Evolutionary conservation across 2,888 invertebrate species (phyloP).

Genomic region (Pristionchus mayeri): DNA sequence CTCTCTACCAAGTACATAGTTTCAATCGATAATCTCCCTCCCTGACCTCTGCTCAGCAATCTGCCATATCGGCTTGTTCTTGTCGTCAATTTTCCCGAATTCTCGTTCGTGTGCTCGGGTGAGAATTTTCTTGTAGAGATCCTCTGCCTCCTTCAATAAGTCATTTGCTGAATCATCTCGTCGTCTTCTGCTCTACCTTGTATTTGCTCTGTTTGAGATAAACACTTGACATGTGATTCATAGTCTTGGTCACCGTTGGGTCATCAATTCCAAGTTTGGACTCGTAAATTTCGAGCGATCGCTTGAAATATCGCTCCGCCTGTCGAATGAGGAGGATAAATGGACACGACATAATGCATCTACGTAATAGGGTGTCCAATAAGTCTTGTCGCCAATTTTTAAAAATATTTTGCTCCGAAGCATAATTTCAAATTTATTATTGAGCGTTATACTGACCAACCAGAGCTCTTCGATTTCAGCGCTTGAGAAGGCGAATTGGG

Average conservation of each 20-base stretch:
- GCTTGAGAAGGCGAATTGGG: too few species aligned
- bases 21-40: not conserved
- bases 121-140: constrained; percentile 89
- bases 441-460: too few species aligned
- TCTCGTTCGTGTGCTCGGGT: constrained; percentile 97
- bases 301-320: constrained; percentile 71
- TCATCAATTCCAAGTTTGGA: constrained; percentile 95
- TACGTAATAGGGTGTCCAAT: too few species aligned
- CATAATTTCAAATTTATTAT: too few species aligned
- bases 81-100: constrained; percentile 85
- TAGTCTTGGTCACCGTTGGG: constrained; percentile 98
- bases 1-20: not conserved
- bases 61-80: constrained; percentile 83
- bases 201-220: constrained; percentile 97
- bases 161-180: not conserved
- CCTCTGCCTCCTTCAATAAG: constrained; percentile 87
- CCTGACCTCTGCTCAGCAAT: constrained; percentile 47
- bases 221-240: constrained; percentile 98
- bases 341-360: not conserved
- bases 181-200: constrained; percentile 79
- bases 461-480: too few species aligned
- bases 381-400: too few species aligned
- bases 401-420: too few species aligned
- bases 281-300: constrained; percentile 97
- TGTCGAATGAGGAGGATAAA: not conserved